phyloP scores from a whole-genome alignment of 2,113 vertebrate genomes.

The Pyrgilauda ruficollis region DNA sequence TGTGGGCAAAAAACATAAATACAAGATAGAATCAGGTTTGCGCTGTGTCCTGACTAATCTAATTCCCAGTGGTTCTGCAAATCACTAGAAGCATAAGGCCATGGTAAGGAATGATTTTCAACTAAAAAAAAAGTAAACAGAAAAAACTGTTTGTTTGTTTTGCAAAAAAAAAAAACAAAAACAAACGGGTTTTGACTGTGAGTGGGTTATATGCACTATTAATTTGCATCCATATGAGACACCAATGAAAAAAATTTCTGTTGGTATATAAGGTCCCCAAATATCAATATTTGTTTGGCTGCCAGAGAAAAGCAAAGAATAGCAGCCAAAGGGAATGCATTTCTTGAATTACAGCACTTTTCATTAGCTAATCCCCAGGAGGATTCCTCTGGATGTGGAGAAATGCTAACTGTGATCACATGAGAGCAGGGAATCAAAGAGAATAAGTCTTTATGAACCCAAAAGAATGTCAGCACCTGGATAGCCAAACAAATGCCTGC shows the following conservation, averaged over 20 bases:
- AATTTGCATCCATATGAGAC: not conserved
- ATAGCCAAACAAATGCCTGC: not conserved
- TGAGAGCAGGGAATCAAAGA: not conserved
- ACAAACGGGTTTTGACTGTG: not conserved
- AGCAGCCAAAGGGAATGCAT: not conserved
- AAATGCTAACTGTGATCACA: not conserved
- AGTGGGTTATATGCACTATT: not conserved
- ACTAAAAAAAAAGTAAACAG: not conserved
- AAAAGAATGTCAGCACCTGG: not conserved
- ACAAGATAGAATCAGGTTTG: not conserved
- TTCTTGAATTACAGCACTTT: constrained; percentile 55
- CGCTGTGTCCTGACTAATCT: not conserved
- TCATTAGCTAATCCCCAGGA: constrained; percentile 44
- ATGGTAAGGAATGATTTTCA: not conserved
- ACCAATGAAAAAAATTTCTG: not conserved
- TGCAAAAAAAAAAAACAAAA: not conserved
- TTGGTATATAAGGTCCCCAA: not conserved
- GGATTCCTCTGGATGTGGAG: not conserved
- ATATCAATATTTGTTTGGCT: constrained; percentile 23
- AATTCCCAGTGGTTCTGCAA: not conserved
- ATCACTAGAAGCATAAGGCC: not conserved
- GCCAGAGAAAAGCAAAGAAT: constrained; percentile 16
- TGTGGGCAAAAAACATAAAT: not conserved
- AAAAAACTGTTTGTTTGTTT: not conserved
- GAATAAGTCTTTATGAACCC: not conserved